Evolutionary conservation across 2,888 invertebrate genomes (phyloP), one percentile per base, ranked within the genome.

Genomic region (Margaritifera margaritifera): DNA sequence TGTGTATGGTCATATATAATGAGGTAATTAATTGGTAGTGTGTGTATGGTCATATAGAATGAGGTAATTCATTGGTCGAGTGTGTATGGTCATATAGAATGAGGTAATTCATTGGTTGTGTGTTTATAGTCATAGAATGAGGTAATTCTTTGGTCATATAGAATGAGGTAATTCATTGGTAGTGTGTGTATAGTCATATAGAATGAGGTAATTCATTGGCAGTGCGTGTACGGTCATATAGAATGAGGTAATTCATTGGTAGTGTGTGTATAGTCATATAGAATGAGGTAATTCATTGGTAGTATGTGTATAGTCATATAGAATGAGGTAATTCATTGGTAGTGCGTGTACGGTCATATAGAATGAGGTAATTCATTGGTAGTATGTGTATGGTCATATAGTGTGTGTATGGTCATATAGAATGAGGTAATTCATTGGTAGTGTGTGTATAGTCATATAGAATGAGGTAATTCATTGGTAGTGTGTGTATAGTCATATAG

Each of bases 351-450:
- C 15, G 42, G 42, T 42, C 15, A 15, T 15, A 15, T n/a, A 64
- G 11, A 63, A 56, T 56, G 85, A 86, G 84, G 85, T 85, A 74
- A 25, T 58, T 31, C 19, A 57, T n/a, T 63, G 22, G 25, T 8
- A 15, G 42, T 11, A 15, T 42, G 42, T 42, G 15, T 42, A 42
- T 42, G 42, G 42, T 42, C 15, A 15, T 15, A 15, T n/a, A n/a
- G n/a, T n/a, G n/a, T n/a, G n/a, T n/a, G n/a, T n/a, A n/a, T n/a
- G n/a, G n/a, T n/a, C n/a, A n/a, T n/a, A n/a, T n/a, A 64, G 11
- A 63, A 56, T 56, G 85, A 86, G 84, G 85, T 85, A 74, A 25
- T 58, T 31, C 19, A 57, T n/a, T 63, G 22, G 25, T 8, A 15
- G 42, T 11, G 42, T 42, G 42, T 42, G 15, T 42, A 42, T 42